Percentiles rank a stretch among this genome's conserved stretches.
Evolutionary conservation across 2,888 invertebrate genomes (phyloP).

Genomic region (Apamea sordens): DNA sequence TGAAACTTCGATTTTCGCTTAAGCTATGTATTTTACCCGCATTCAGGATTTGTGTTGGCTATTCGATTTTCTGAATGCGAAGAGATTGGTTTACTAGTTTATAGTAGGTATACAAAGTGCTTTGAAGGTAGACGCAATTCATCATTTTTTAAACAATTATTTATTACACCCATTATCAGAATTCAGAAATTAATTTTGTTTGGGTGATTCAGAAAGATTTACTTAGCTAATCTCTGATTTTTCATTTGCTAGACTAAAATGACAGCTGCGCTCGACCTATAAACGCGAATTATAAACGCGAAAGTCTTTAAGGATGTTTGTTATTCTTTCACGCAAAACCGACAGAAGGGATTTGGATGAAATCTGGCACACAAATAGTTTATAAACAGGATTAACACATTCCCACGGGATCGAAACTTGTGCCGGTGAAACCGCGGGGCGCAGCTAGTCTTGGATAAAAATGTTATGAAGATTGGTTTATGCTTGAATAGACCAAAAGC

Average conservation of each 20-base stretch:
- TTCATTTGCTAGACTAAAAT: too few species aligned
- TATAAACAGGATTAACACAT: too few species aligned
- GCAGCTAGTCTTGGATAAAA: neutral
- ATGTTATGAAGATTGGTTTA: neutral
- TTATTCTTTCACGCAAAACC: too few species aligned
- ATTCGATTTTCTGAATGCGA: slow-evolving; percentile 30
- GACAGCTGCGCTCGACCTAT: neutral
- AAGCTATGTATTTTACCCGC: slow-evolving; percentile 13
- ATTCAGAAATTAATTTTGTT: neutral
- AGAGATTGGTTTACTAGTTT: neutral
- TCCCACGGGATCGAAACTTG: too few species aligned
- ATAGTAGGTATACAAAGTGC: neutral
- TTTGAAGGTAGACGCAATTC: neutral
- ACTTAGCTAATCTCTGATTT: neutral
- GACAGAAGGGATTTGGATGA: too few species aligned
- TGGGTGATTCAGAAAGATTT: neutral
- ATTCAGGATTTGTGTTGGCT: slow-evolving; percentile 21
- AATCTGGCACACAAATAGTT: too few species aligned
- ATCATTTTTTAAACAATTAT: neutral
- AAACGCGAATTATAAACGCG: too few species aligned
- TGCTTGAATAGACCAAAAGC: neutral
- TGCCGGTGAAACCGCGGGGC: too few species aligned
- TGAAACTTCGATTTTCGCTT: slow-evolving; percentile 58
- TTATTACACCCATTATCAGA: neutral
- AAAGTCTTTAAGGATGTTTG: too few species aligned